Evolutionary conservation across 2,797 vertebrate species (phyloP).

Genomic region (Sebastiscus tertius): DNA sequence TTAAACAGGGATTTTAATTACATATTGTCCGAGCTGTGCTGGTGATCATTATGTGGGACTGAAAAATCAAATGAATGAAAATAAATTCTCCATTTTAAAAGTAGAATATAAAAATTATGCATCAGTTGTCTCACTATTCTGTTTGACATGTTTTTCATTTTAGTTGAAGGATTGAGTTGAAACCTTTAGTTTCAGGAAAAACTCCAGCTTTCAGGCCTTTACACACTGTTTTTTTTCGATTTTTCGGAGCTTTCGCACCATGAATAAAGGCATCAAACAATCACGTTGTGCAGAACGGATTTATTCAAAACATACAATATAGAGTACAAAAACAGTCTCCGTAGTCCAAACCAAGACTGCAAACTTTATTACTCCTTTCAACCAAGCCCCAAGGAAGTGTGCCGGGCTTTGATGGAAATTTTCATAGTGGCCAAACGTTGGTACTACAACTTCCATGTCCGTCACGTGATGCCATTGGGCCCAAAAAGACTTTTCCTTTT

Average conservation of each 20-base stretch:
- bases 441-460: background rate
- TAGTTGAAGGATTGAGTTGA: background rate
- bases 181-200: background rate
- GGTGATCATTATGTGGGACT: background rate
- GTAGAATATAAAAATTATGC: background rate
- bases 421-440: background rate
- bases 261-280: background rate
- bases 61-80: background rate
- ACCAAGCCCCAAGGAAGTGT: background rate
- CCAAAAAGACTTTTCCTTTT: background rate
- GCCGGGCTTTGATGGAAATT: background rate
- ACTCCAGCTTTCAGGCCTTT: background rate
- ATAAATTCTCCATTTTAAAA: background rate
- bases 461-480: background rate
- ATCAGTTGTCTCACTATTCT: background rate
- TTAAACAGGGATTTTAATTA: constrained; percentile 34
- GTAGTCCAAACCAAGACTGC: fast-evolving
- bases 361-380: background rate
- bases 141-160: background rate
- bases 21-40: constrained; percentile 13
- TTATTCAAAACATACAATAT: background rate
- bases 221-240: background rate
- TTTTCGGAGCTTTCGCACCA: background rate
- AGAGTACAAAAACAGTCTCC: background rate
- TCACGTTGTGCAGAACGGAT: background rate